phyloP scores from a whole-genome alignment of 2,888 invertebrate genomes.

The Liopterus haemorrhoidalis region DNA sequence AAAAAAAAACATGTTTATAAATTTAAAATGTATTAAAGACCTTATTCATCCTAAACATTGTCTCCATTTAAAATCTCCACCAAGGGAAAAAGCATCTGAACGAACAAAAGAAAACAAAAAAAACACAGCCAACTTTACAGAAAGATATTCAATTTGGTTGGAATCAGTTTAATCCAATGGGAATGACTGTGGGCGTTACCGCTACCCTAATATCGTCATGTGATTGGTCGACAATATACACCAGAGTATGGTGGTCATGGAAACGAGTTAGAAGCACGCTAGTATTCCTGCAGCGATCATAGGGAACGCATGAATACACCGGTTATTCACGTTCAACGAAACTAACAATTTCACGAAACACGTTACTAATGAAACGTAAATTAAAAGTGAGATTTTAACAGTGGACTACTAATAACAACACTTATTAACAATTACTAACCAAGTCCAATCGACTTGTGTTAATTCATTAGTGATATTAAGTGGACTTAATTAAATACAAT shows the following conservation, averaged over 20 bases:
- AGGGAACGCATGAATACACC: constrained; percentile 28
- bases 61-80: no score
- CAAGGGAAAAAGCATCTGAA: constrained; percentile 18
- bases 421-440: no score
- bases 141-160: constrained; percentile 47
- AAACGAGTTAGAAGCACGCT: constrained; percentile 41
- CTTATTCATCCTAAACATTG: no score
- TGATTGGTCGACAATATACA: constrained; percentile 41
- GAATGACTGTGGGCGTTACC: constrained; percentile 42
- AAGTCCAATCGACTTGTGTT: no score
- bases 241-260: constrained; percentile 44
- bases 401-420: no score
- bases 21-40: no score
- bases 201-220: constrained; percentile 42
- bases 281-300: constrained; percentile 40
- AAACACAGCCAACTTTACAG: constrained; percentile 45
- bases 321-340: constrained; percentile 11
- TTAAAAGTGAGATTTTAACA: no score
- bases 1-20: no score
- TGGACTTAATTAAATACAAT: no score
- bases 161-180: constrained; percentile 49
- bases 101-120: constrained; percentile 30
- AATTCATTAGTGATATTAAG: no score
- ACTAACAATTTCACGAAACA: no score
- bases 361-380: no score